Percentiles rank a stretch among this genome's conserved stretches.
These are phyloP conservation scores for Brachyptera putata DNA, from an alignment of 2,888 invertebrate species.

Conservation along the genomic window DNA sequence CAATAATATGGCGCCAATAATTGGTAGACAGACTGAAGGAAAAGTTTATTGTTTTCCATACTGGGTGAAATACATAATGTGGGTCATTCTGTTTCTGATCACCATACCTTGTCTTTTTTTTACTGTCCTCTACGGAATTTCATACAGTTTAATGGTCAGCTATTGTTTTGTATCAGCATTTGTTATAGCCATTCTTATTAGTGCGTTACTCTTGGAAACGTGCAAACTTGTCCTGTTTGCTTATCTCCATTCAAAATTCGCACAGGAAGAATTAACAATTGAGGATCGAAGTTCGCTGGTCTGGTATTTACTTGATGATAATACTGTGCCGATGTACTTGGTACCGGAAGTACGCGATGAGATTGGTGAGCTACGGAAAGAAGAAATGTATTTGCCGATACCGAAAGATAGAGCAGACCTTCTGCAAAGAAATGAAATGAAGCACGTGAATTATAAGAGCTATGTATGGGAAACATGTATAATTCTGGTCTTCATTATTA, in stretches of 20 bases:
- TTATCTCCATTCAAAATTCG: neutral
- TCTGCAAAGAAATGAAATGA: no score
- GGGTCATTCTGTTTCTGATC: neutral
- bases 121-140: neutral
- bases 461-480: no score
- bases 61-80: conserved; percentile 3
- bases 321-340: neutral
- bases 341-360: neutral
- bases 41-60: neutral
- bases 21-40: neutral
- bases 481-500: no score
- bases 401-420: neutral
- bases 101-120: neutral
- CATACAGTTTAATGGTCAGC: conserved; percentile 3
- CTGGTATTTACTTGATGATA: neutral
- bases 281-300: neutral
- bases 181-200: neutral
- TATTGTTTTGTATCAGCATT: neutral
- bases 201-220: conserved; percentile 2
- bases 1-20: no score
- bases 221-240: neutral
- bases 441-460: no score
- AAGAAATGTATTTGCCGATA: neutral
- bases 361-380: neutral
- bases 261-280: no score